Evolutionary conservation across 2,888 invertebrate genomes (phyloP).

Genomic region (Chrysotoxum bicinctum): DNA sequence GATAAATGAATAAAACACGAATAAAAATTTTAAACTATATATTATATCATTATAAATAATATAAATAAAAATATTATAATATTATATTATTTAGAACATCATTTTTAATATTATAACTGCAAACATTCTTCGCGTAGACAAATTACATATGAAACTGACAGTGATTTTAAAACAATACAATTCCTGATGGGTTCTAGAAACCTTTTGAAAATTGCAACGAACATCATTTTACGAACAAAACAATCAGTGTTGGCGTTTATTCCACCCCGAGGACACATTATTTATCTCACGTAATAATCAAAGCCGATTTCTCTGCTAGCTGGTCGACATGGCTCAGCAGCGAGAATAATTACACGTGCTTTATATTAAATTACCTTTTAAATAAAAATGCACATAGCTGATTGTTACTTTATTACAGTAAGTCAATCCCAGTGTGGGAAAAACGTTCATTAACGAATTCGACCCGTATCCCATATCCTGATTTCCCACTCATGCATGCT

Average conservation of each 20-base stretch:
- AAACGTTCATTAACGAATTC: slow-evolving; percentile 37
- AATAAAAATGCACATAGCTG: slow-evolving; percentile 65
- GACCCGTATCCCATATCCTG: slow-evolving; percentile 23
- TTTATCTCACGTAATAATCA: slow-evolving; percentile 33
- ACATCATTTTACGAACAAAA: slow-evolving; percentile 31
- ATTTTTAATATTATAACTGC: no score
- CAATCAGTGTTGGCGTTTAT: slow-evolving; percentile 45
- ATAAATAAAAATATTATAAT: no score
- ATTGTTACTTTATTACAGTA: slow-evolving; percentile 70
- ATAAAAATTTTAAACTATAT: no score
- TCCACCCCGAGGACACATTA: slow-evolving; percentile 39
- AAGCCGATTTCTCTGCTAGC: slow-evolving; percentile 27
- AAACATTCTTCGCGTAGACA: no score
- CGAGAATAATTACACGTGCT: slow-evolving; percentile 65
- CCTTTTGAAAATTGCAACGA: not conserved
- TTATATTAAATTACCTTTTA: slow-evolving; percentile 67
- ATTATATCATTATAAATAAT: no score
- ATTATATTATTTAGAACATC: no score
- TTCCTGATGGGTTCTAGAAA: not conserved
- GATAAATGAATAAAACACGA: no score
- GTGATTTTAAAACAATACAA: not conserved
- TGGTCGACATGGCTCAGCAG: slow-evolving; percentile 17
- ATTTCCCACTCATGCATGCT: slow-evolving; percentile 2
- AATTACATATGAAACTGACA: not conserved
- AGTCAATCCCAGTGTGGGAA: slow-evolving; percentile 48